Base-by-base conservation (phyloP, 1,140 invertebrate species). In the Drosophila asahinai region DNA sequence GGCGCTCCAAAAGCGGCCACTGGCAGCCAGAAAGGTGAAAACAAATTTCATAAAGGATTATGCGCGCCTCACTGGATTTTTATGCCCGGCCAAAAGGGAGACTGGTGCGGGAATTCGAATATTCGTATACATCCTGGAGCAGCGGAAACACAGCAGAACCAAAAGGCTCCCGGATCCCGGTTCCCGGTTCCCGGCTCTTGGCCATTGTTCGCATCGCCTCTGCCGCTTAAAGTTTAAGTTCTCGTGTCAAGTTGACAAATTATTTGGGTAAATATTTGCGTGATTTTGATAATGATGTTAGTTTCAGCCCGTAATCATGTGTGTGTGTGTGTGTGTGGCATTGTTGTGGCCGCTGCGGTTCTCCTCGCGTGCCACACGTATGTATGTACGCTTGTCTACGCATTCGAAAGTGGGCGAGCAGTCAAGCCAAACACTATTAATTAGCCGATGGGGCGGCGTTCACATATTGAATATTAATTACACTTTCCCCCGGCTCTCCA, bases 401-500 rank as follows among this genome's bases (percentile, higher is more conserved):
- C 38, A 51, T 55, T 86, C 55, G 55, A 48, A 66, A 63, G 63
- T 55, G 57, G 63, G 61, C 15, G 54, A 45, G 38, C 47, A 68
- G 77, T 62, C 73, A 74, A 75, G 54, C 80, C 75, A 55, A 80
- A 66, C 72, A 49, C 64, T 75, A 87, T 87, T 90, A 87, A 87
- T 89, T 90, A 90, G 84, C 78, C 54, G 78, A 40, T 64, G 54
- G 63, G 51, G 47, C 14, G 38, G 45, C 15, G 27, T 60, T 68
- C 81, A 73, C 74, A 87, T 87, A 87, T 90, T 84, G 84, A 84
- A 87, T 87, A 90, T 89, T 89, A 87, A 87, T 87, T 90, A 90
- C 80, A 74, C 80, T 36, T 33, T 33, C 51, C 71, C 61, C 59
- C 19, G 55, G 43, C 60, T 14, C 30, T 9, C 47, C 14, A 27